These are phyloP conservation scores for Hyaena hyaena DNA, from an alignment of 2,113 vertebrate species.

Conservation along the genomic window DNA sequence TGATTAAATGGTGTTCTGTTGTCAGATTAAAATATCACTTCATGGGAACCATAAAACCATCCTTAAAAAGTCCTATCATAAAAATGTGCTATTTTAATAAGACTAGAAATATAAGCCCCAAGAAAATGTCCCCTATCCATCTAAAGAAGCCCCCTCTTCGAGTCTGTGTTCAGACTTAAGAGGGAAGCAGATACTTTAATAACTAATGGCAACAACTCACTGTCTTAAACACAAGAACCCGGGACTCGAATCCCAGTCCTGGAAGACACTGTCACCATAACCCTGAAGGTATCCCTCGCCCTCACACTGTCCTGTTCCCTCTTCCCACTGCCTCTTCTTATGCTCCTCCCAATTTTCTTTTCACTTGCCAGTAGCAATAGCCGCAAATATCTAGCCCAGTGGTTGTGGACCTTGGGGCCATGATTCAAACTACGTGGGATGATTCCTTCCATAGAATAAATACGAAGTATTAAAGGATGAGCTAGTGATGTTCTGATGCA, in stretches of 20 bases:
- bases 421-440: not conserved
- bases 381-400: not conserved
- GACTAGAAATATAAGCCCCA: not conserved
- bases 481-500: not conserved
- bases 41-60: not conserved
- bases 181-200: not conserved
- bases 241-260: not conserved
- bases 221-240: not conserved
- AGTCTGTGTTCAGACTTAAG: not conserved
- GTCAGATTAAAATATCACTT: not conserved
- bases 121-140: not conserved
- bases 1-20: not conserved
- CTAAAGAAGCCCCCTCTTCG: not conserved
- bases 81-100: not conserved
- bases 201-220: too few relatives aligned
- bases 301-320: rapidly evolving
- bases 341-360: not conserved
- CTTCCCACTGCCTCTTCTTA: rapidly evolving
- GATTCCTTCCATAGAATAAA: not conserved
- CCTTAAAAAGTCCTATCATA: not conserved
- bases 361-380: not conserved
- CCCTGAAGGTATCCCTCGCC: rapidly evolving
- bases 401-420: not conserved
- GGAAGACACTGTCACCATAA: too few relatives aligned
- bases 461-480: not conserved